Evolutionary conservation across 1,140 invertebrate species (phyloP), one percentile per base, ranked within the genome.

Genomic region (Plectus sambesii): DNA sequence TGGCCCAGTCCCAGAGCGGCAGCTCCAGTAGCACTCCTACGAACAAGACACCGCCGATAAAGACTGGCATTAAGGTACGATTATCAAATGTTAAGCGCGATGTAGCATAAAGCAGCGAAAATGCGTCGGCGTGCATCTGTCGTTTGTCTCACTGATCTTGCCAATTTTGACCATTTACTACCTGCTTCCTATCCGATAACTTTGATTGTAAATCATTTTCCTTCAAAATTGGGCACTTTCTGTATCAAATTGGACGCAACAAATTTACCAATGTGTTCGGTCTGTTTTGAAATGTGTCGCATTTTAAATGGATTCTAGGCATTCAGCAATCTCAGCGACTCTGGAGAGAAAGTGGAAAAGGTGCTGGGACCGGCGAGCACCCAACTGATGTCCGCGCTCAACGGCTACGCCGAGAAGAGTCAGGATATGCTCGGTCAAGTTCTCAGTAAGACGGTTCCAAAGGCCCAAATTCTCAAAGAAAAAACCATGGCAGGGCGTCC

Each of bases 371-470:
- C 63, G 8, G 41, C 30, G 12, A 17, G 30, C 12, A 17, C 30
- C 30, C 30, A 58, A 4, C 53, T 66, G 3, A 66, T 66, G 66
- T 61, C 53, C 46, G 55, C 66, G 1, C 46, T 66, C 8, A 66
- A 66, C 30, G 63, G 63, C 26, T 69, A 67, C 47, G 63, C 62
- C 6, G 63, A 69, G 36, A 66, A 61, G 42, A 66, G 66, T 36
- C 58, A 63, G 20, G 65, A 56, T 15, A 47, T 67, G 19, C 53
- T 67, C 24, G 61, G 39, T 39, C 42, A 53, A 39, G 54, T 63
- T 5, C 43, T 65, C 2, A 60, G 47, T 15, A 66, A 67, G 51
- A 69, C 67, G 12, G 64, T 63, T 40, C 66, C 64, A 37, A 69
- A 59, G 41, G 64, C 64, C 12, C 66, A 69, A 47, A 64, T 63